Evolutionary conservation across 2,888 invertebrate species (phyloP).

Genomic region (Troides helena): DNA sequence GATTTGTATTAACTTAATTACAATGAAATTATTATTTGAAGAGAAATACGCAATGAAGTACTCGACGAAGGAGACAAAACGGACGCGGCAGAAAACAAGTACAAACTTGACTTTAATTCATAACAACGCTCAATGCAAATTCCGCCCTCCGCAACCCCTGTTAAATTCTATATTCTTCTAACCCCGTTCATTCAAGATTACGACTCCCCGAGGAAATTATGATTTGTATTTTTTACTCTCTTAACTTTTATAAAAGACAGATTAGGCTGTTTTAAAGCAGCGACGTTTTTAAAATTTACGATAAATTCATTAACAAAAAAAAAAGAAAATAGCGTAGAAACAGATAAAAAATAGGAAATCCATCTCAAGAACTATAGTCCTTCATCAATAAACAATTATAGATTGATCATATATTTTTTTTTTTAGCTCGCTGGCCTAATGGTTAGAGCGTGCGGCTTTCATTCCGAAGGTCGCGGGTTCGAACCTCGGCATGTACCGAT

Average conservation of each 20-base stretch:
- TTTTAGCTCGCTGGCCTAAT: too few relatives aligned
- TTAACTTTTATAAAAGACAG: slow-evolving; percentile 3
- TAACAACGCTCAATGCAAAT: background rate
- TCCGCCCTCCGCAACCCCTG: background rate
- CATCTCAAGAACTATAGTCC: background rate
- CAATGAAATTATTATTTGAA: too few relatives aligned
- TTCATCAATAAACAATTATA: too few relatives aligned
- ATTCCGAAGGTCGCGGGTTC: too few relatives aligned
- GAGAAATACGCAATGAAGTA: background rate
- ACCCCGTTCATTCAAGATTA: background rate
- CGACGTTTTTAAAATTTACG: background rate
- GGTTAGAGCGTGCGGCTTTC: too few relatives aligned
- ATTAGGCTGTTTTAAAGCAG: background rate
- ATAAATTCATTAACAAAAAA: background rate
- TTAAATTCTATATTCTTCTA: background rate
- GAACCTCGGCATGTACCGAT: too few relatives aligned
- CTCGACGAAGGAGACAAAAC: background rate
- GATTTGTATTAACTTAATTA: too few relatives aligned
- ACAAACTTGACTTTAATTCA: background rate
- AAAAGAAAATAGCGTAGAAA: background rate
- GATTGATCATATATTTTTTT: too few relatives aligned
- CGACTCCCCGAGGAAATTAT: background rate
- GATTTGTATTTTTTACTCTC: slow-evolving; percentile 1
- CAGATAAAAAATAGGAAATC: background rate
- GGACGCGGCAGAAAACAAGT: background rate